phyloP scores from a whole-genome alignment of 2,797 vertebrate genomes.

The Micropoecilia bifurca region DNA sequence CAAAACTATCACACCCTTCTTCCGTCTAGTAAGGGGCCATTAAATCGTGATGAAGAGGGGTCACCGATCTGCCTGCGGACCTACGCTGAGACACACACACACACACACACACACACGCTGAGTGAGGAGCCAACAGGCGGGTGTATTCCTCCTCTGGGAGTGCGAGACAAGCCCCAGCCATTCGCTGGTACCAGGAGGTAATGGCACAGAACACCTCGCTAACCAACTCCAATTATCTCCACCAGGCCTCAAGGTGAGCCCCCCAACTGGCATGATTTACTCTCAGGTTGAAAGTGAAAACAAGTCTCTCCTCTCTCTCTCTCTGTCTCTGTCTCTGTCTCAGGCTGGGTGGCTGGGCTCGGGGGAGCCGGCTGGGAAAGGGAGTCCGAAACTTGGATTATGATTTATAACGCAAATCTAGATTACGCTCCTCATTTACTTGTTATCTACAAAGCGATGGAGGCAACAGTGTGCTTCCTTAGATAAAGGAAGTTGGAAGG shows the following conservation, averaged over 20 bases:
- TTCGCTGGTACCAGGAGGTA: conserved; percentile 83
- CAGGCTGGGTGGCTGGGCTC: conserved; percentile 54
- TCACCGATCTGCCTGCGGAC: conserved; percentile 61
- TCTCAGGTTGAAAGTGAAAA: conserved; percentile 81
- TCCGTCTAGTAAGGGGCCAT: conserved; percentile 60
- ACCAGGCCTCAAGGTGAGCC: conserved; percentile 81
- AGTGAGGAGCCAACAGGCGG: conserved; percentile 68
- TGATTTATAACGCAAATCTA: conserved; percentile 73
- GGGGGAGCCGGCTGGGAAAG: conserved; percentile 52
- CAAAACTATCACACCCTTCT: conserved; percentile 56
- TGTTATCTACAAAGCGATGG: conserved; percentile 64
- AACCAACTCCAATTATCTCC: conserved; percentile 85
- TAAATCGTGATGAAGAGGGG: conserved; percentile 77
- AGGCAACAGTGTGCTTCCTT: conserved; percentile 46
- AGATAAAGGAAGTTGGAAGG: conserved; percentile 63
- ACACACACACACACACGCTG: conserved; percentile 15
- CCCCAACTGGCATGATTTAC: conserved; percentile 83
- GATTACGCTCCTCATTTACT: conserved; percentile 60
- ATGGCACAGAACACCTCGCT: conserved; percentile 82
- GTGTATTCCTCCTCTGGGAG: conserved; percentile 75
- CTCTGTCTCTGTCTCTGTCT: conserved; percentile 57
- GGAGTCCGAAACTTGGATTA: conserved; percentile 72
- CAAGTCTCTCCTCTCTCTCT: conserved; percentile 54
- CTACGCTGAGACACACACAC: conserved; percentile 38
- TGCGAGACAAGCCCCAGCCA: conserved; percentile 73